Conservation (phyloP, 2,113 vertebrate genomes). For the Semnornis frantzii region DNA sequence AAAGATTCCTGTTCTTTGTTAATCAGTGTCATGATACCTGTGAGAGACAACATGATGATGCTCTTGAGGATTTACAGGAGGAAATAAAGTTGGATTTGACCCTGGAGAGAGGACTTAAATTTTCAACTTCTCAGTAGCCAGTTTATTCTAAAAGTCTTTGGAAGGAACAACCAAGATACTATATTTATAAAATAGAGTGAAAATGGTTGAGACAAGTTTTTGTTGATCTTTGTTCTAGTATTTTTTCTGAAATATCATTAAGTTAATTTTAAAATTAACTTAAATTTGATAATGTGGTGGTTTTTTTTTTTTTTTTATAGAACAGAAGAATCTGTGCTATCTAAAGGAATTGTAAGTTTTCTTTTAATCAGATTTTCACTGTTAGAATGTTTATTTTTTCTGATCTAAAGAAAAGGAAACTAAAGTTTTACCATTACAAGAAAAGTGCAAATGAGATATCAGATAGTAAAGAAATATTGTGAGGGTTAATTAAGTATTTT, state of each 20-base stretch:
- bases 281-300: not conserved
- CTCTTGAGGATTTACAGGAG: not conserved
- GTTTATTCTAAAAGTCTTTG: not conserved
- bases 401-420: no score
- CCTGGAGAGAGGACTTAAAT: not conserved
- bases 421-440: no score
- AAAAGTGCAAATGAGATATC: not conserved
- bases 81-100: not conserved
- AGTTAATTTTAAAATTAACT: not conserved
- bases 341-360: constrained; percentile 92
- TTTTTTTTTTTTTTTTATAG: constrained; percentile 68
- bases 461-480: not conserved
- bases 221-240: not conserved
- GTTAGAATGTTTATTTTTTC: not conserved
- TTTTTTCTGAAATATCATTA: not conserved
- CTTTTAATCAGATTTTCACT: not conserved
- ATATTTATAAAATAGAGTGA: not conserved
- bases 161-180: not conserved
- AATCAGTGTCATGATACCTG: not conserved
- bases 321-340: constrained; percentile 88
- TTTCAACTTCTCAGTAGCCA: not conserved
- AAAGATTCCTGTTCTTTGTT: not conserved
- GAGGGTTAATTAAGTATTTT: not conserved
- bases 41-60: not conserved
- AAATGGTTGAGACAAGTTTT: not conserved